These are phyloP conservation scores for Atta colombica DNA, from an alignment of 1,140 invertebrate species.

Conservation along the genomic window DNA sequence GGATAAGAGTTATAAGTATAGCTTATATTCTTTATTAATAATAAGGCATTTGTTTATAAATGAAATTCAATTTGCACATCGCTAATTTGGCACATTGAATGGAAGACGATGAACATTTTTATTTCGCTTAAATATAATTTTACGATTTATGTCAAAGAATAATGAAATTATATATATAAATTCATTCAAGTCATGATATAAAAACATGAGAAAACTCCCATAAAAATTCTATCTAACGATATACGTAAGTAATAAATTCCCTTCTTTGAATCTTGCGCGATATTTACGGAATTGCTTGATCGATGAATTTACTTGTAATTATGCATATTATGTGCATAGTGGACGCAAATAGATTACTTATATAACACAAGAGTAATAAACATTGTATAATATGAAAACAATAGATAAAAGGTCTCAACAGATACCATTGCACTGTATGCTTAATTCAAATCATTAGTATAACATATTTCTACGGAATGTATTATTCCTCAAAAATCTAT, in stretches of 20 bases:
- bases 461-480: slow-evolving; percentile 43
- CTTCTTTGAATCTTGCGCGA: neutral
- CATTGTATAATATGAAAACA: slow-evolving; percentile 33
- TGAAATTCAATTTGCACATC: slow-evolving; percentile 36
- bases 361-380: slow-evolving; percentile 18
- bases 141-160: slow-evolving; percentile 16
- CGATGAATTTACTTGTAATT: slow-evolving; percentile 28
- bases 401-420: slow-evolving; percentile 15
- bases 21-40: slow-evolving; percentile 31
- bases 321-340: slow-evolving; percentile 27
- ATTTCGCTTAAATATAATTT: neutral
- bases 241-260: slow-evolving; percentile 1
- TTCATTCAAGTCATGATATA: slow-evolving; percentile 15
- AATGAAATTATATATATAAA: slow-evolving; percentile 29
- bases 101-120: slow-evolving; percentile 16
- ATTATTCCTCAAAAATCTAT: slow-evolving; percentile 21
- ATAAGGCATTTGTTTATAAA: slow-evolving; percentile 50
- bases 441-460: slow-evolving; percentile 30
- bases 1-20: neutral
- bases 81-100: neutral
- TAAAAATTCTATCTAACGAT: slow-evolving; percentile 16
- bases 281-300: slow-evolving; percentile 18
- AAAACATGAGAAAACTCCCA: slow-evolving; percentile 34
- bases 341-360: neutral
- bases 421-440: slow-evolving; percentile 39